Evolutionary conservation across 1,140 invertebrate species (phyloP).

Genomic region (Eubasilissa regina): DNA sequence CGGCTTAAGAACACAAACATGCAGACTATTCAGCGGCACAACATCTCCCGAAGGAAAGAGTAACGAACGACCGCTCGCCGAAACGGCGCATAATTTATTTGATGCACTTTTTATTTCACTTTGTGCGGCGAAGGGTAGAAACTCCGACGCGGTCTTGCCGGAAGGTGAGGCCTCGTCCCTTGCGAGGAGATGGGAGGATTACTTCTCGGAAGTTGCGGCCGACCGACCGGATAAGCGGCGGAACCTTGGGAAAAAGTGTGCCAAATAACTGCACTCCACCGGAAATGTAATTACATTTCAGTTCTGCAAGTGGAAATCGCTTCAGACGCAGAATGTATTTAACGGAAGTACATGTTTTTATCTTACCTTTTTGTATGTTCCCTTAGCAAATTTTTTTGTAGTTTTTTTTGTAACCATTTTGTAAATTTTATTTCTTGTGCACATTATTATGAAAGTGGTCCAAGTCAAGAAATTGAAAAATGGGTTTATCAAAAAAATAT

Average conservation of each 20-base stretch:
- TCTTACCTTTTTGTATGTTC: too few species aligned
- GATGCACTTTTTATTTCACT: constrained; percentile 56
- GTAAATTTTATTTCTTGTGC: too few species aligned
- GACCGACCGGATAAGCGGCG: constrained; percentile 25
- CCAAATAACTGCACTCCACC: constrained; percentile 41
- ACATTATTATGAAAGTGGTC: too few species aligned
- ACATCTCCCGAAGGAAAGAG: background rate
- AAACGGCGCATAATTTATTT: constrained; percentile 54
- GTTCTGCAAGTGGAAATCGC: constrained; percentile 2
- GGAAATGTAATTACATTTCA: constrained; percentile 43
- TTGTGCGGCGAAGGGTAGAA: constrained; percentile 22
- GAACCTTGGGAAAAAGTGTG: constrained; percentile 31
- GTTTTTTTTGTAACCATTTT: too few species aligned
- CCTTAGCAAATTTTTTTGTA: too few species aligned
- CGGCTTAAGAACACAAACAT: constrained; percentile 56
- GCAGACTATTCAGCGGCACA: constrained; percentile 56
- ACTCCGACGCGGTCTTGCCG: too few species aligned
- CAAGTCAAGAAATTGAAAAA: too few species aligned
- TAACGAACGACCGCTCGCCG: constrained; percentile 38
- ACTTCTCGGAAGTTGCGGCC: background rate
- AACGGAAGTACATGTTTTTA: constrained; percentile 3
- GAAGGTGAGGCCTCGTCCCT: too few species aligned
- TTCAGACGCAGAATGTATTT: background rate
- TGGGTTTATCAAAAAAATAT: too few species aligned
- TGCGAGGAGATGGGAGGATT: constrained; percentile 26